Percentiles rank a stretch among this genome's conserved stretches.
Conservation (phyloP, 1,140 invertebrate species). For the Hydropsyche tenuis region DNA sequence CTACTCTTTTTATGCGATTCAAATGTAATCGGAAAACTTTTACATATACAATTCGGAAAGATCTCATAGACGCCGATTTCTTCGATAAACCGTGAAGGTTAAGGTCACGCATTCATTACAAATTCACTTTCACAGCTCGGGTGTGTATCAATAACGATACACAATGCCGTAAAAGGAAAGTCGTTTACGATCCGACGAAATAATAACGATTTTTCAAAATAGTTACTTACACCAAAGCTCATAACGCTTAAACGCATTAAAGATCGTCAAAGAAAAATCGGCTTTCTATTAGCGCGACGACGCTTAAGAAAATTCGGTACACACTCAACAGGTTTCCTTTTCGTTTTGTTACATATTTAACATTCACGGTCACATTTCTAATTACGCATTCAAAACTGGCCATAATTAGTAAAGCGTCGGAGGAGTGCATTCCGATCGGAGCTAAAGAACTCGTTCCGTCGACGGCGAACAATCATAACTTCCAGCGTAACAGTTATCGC, state of each 20-base stretch:
- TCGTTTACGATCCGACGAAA: constrained; percentile 10
- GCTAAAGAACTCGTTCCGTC: not conserved
- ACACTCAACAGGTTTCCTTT: no score
- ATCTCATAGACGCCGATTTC: not conserved
- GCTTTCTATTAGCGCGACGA: no score
- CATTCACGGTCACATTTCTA: not conserved
- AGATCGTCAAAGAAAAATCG: no score
- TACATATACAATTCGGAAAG: not conserved
- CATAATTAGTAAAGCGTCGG: not conserved
- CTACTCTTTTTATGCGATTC: not conserved
- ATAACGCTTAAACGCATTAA: no score
- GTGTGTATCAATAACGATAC: constrained; percentile 2
- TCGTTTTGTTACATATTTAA: not conserved
- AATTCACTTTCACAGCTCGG: constrained; percentile 11
- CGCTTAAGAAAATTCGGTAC: no score
- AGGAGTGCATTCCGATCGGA: not conserved
- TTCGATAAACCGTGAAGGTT: constrained; percentile 2
- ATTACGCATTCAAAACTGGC: not conserved
- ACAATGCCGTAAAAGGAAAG: constrained; percentile 14
- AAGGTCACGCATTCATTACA: constrained; percentile 1
- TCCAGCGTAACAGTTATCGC: constrained; percentile 22
- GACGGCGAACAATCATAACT: constrained; percentile 2
- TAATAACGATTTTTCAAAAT: constrained; percentile 12
- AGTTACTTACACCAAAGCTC: not conserved
- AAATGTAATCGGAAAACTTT: not conserved